Conservation (phyloP, 2,888 invertebrate genomes). For the Arge pagana region DNA sequence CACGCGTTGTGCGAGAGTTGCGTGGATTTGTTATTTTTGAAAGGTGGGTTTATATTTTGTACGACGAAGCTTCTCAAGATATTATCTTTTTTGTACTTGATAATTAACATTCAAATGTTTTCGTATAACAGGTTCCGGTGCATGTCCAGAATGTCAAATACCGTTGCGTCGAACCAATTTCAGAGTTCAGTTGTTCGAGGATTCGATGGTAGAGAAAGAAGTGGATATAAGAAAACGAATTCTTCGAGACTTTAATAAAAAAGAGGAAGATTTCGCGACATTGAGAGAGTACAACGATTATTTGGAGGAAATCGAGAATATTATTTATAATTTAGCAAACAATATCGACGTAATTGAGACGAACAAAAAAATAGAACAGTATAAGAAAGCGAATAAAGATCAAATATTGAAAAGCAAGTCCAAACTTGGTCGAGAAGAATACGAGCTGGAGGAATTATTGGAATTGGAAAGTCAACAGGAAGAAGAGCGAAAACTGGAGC, state of each 20-base stretch:
- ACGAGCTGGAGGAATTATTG: slow-evolving; percentile 83
- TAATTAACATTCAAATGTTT: neutral
- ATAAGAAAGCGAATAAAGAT: slow-evolving; percentile 88
- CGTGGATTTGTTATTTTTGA: slow-evolving; percentile 92
- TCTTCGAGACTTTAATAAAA: slow-evolving; percentile 90
- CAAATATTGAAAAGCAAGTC: slow-evolving; percentile 80
- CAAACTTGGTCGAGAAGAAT: slow-evolving; percentile 77
- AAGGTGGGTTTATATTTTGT: slow-evolving; percentile 66
- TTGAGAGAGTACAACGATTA: slow-evolving; percentile 93
- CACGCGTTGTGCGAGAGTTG: slow-evolving; percentile 98
- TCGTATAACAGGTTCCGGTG: slow-evolving; percentile 82
- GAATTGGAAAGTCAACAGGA: slow-evolving; percentile 81
- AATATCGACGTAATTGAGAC: slow-evolving; percentile 88
- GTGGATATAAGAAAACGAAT: slow-evolving; percentile 91
- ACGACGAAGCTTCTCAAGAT: no score
- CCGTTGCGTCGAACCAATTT: slow-evolving; percentile 88
- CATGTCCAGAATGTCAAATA: slow-evolving; percentile 92
- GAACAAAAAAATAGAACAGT: slow-evolving; percentile 87
- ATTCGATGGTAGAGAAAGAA: slow-evolving; percentile 95
- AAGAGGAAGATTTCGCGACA: slow-evolving; percentile 88
- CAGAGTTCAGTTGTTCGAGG: slow-evolving; percentile 94
- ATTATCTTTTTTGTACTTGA: neutral
- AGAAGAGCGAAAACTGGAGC: slow-evolving; percentile 73
- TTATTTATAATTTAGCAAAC: slow-evolving; percentile 88
- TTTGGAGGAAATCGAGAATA: slow-evolving; percentile 90